Conservation (phyloP, 2,797 vertebrate genomes). For the Menidia menidia region DNA sequence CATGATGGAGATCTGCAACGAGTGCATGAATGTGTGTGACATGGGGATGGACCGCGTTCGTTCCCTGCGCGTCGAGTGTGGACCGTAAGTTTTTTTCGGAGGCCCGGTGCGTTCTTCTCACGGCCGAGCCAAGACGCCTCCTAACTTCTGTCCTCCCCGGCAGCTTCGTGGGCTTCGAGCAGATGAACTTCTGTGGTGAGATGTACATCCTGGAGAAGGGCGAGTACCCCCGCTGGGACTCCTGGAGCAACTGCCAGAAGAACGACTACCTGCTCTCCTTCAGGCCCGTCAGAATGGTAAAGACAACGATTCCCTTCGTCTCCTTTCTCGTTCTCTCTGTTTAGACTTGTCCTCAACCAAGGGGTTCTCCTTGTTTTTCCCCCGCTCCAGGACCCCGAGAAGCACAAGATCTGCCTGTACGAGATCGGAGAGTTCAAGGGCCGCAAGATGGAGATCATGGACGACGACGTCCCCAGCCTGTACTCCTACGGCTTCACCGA, state of each 20-base stretch:
- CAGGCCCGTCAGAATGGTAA: conserved; percentile 87
- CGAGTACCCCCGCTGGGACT: conserved; percentile 90
- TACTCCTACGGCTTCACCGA: conserved; percentile 88
- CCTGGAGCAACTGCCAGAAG: conserved; percentile 89
- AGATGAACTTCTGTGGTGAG: conserved; percentile 89
- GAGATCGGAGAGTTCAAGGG: conserved; percentile 88
- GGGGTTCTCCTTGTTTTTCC: background rate
- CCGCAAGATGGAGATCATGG: conserved; percentile 90
- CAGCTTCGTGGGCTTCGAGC: conserved; percentile 89
- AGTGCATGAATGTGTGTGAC: conserved; percentile 87
- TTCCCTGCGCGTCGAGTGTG: conserved; percentile 86
- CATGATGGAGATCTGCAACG: conserved; percentile 85
- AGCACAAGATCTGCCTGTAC: conserved; percentile 89
- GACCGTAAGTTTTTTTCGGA: conserved; percentile 79
- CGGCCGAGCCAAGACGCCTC: background rate
- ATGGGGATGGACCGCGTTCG: conserved; percentile 87
- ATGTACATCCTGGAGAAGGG: conserved; percentile 92
- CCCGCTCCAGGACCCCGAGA: conserved; percentile 83
- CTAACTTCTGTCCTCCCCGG: background rate
- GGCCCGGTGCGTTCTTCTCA: no score
- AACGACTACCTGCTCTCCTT: conserved; percentile 89
- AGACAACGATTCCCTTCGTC: no score
- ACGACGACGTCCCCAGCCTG: conserved; percentile 87
- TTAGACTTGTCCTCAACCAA: background rate
- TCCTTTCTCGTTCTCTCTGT: background rate